Evolutionary conservation across 2,113 vertebrate species (phyloP), one percentile per base, ranked within the genome.

Genomic region (Vanacampus margaritifer): DNA sequence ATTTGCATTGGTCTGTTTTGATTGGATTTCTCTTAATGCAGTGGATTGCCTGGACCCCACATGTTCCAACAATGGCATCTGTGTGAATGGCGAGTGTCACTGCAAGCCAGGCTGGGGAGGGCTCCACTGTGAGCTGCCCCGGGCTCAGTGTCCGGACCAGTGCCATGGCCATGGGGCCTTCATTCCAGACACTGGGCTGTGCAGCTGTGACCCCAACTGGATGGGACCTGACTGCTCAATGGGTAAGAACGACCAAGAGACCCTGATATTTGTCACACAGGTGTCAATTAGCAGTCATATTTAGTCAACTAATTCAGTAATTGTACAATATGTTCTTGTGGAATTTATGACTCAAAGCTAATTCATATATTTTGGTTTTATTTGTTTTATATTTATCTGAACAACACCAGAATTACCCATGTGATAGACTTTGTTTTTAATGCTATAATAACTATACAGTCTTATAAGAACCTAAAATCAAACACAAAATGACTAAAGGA

Each of bases 171-270:
- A 99, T 0, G 97, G 97, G 13, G 94, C 96, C 23, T 98, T 95
- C 88, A 91, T 99, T 74, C 89, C 96, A 0, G 97, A 99, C 89
- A 95, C 96, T 0, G 97, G 96, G 45, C 92, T 98, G 46, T 99
- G 97, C 86, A 95, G 90, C 93, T 99, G 97, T 2, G 97, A 99
- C 82, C 94, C 97, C 79, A 97, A 93, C 89, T 99, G 96, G 96
- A 99, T 98, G 94, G 97, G 97, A 72, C 96, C 96, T 0, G 97
- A 99, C 93, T 99, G 97, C 90, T 97, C 97, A 2, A 93, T 96
- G 57, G 97, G 97, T 98, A 87, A 93, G 95, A 63, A 26, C 8
- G 3, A 16, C 45, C 13, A 26, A 46, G 19, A 17, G 24, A 26
- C 41, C 10, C 10, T 28, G 50, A 41, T 67, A 13, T 1, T 37